Percentiles rank a stretch among this genome's conserved stretches.
Evolutionary conservation across 2,888 invertebrate species (phyloP).

Genomic region (Iphiclides podalirius): DNA sequence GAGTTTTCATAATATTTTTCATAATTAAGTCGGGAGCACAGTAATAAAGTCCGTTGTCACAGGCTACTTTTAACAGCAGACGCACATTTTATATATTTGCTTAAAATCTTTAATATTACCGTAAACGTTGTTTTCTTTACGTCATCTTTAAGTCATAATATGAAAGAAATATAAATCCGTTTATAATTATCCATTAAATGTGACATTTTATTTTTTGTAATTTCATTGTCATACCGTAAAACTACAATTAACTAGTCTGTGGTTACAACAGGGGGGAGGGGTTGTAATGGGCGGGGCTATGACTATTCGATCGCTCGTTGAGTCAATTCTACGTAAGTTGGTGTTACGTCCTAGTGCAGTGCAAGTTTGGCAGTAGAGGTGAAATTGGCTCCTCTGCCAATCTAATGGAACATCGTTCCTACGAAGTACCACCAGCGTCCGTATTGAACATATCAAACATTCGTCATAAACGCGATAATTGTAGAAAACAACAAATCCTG

Average conservation of each 20-base stretch:
- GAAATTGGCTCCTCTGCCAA: slow-evolving; percentile 68
- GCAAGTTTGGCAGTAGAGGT: slow-evolving; percentile 62
- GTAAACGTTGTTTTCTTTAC: too few relatives aligned
- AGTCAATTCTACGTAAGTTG: slow-evolving; percentile 32
- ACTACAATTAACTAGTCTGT: slow-evolving; percentile 50
- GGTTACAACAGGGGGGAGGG: slow-evolving; percentile 37
- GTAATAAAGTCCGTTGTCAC: slow-evolving; percentile 49
- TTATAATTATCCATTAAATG: too few relatives aligned
- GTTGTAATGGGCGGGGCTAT: slow-evolving; percentile 35
- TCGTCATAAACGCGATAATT: slow-evolving; percentile 67
- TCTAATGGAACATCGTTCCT: slow-evolving; percentile 78
- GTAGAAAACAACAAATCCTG: slow-evolving; percentile 73
- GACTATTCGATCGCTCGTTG: slow-evolving; percentile 46
- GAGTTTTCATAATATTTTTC: neutral
- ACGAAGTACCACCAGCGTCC: slow-evolving; percentile 53
- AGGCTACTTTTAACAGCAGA: slow-evolving; percentile 41
- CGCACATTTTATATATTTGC: slow-evolving; percentile 9
- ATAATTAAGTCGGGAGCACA: slow-evolving; percentile 39
- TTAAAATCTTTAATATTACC: too few relatives aligned
- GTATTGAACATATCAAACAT: slow-evolving; percentile 70
- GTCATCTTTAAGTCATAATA: too few relatives aligned
- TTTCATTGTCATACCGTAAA: too few relatives aligned
- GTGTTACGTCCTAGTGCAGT: slow-evolving; percentile 42
- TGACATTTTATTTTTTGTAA: too few relatives aligned
- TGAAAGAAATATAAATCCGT: too few relatives aligned